Conservation (phyloP, 2,888 invertebrate genomes). For the Lasius platythorax region DNA sequence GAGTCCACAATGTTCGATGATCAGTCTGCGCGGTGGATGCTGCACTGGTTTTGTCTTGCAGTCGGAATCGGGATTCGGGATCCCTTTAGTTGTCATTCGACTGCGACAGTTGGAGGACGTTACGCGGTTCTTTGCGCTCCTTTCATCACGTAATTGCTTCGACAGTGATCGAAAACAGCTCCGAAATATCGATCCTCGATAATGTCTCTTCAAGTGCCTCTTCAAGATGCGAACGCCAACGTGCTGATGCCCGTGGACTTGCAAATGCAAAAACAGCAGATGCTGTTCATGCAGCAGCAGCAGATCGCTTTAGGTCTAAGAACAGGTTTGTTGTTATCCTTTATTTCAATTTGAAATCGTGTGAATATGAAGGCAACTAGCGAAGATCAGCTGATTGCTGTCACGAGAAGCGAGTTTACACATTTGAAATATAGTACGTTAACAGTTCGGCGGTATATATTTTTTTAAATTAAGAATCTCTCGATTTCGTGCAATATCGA, state of each 20-base stretch:
- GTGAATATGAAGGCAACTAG: background rate
- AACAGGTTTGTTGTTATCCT: background rate
- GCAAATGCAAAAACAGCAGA: constrained; percentile 68
- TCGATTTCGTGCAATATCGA: background rate
- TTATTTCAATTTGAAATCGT: background rate
- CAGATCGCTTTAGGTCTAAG: constrained; percentile 66
- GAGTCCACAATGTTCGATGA: background rate
- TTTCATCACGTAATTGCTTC: background rate
- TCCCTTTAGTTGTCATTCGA: constrained; percentile 53
- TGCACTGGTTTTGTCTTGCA: constrained; percentile 40
- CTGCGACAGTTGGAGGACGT: constrained; percentile 2
- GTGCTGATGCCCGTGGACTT: constrained; percentile 69
- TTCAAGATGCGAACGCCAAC: constrained; percentile 65
- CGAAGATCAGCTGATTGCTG: background rate
- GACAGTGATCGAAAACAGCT: background rate
- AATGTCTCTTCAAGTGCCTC: background rate
- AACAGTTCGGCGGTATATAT: background rate
- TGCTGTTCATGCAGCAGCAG: constrained; percentile 73
- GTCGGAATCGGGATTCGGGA: background rate
- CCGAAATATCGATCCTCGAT: background rate
- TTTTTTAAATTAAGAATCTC: background rate
- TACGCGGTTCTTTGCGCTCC: background rate
- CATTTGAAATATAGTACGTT: background rate
- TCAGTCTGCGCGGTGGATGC: background rate
- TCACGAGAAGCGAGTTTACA: background rate